Evolutionary conservation across 92 coral and sea anemone genomes (phyloP).

Genomic region (Blastomussa wellsi): DNA sequence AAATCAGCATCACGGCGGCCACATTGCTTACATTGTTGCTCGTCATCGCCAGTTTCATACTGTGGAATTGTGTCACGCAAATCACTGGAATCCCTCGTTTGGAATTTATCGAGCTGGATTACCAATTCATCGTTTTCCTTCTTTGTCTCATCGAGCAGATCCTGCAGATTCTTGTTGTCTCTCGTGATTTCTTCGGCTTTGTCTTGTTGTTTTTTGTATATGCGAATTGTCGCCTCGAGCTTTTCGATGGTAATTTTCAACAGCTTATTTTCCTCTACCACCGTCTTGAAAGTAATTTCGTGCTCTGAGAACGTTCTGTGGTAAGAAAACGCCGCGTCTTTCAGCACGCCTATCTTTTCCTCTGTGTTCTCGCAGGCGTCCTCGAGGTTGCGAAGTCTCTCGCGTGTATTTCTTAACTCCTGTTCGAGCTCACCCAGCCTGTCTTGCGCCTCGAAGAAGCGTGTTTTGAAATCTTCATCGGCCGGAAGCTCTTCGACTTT

Average conservation of each 20-base stretch:
- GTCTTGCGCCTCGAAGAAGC: conserved; percentile 70
- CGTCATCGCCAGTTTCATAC: conserved; percentile 20
- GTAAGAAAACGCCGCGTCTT: conserved; percentile 65
- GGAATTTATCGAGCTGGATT: conserved; percentile 27
- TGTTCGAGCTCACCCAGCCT: conserved; percentile 70
- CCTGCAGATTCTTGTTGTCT: conserved; percentile 47
- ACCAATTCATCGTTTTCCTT: conserved; percentile 57
- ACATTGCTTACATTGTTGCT: conserved; percentile 49
- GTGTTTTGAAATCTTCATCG: conserved; percentile 50
- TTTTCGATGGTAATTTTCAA: conserved; percentile 55
- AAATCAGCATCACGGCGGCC: conserved; percentile 33
- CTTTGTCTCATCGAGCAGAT: conserved; percentile 49
- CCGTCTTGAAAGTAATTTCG: conserved; percentile 56
- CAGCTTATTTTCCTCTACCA: conserved; percentile 61
- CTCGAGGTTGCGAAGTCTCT: conserved; percentile 64
- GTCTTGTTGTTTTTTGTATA: conserved; percentile 53
- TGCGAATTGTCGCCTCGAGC: conserved; percentile 47
- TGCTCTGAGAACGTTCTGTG: conserved; percentile 60
- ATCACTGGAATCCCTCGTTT: conserved; percentile 9
- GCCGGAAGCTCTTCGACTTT: conserved; percentile 35
- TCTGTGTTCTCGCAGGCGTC: conserved; percentile 77
- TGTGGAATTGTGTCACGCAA: conserved; percentile 37
- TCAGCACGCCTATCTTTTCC: conserved; percentile 68
- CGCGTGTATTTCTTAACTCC: conserved; percentile 74
- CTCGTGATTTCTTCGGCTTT: conserved; percentile 56